Evolutionary conservation across 2,888 invertebrate species (phyloP), one percentile per base, ranked within the genome.

Genomic region (Disparrhopalites patrizii): DNA sequence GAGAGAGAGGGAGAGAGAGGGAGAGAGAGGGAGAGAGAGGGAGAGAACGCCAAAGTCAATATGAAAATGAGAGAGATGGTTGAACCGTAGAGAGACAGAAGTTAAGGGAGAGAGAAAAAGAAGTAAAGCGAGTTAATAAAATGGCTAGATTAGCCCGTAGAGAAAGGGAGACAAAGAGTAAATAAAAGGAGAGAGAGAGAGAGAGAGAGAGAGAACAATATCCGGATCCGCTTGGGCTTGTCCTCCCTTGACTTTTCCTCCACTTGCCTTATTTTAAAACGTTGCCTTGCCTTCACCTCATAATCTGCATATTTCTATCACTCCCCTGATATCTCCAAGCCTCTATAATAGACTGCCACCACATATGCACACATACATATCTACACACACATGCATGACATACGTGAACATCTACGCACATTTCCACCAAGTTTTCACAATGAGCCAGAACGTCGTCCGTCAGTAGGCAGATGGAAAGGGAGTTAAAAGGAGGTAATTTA

Each of bases 141-240:
- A n/a, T n/a, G n/a, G n/a, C n/a, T n/a, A n/a, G n/a, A n/a, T n/a
- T n/a, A n/a, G n/a, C n/a, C n/a, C n/a, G n/a, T n/a, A n/a, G n/a
- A n/a, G n/a, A n/a, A n/a, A n/a, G n/a, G n/a, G n/a, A n/a, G n/a
- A n/a, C n/a, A n/a, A n/a, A n/a, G n/a, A n/a, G n/a, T n/a, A n/a
- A n/a, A n/a, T n/a, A n/a, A n/a, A n/a, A n/a, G n/a, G n/a, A n/a
- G 23, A 23, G 23, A 47, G 25, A 25, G 47, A 47, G 23, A 7
- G 47, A 8, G 47, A 47, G 47, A 13, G 47, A 23, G 47, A 47
- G 47, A 47, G 54, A 13, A 55, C 54, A 55, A 43, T 27, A 57
- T 60, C 60, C 60, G 50, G 28, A 47, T 60, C 60, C 60, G 60
- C 43, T 54, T 54, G 30, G 54, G 3, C 30, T 54, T 54, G 54